phyloP scores from a whole-genome alignment of 2,888 invertebrate species.

The Pherbina coryleti region DNA sequence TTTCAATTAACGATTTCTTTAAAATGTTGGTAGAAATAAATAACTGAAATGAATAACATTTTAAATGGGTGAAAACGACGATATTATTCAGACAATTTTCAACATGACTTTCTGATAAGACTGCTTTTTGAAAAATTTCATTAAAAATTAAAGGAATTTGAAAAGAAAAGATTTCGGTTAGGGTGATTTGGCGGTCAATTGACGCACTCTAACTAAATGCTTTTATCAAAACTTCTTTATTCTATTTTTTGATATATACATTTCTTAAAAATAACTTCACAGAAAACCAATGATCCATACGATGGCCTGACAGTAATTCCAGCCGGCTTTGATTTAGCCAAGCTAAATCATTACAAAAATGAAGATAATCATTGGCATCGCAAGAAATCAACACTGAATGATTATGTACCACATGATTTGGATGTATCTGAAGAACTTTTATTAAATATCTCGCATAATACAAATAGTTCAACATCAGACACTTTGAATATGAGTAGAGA shows the following conservation, averaged over 20 bases:
- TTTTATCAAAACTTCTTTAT: no score
- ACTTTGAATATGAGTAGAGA: background rate
- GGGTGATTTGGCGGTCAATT: no score
- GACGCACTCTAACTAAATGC: no score
- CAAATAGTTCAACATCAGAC: background rate
- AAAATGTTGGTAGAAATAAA: no score
- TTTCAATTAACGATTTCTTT: no score
- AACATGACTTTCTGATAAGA: no score
- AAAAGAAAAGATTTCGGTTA: no score
- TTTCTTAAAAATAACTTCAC: background rate
- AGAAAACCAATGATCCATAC: conserved; percentile 37
- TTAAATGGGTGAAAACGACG: no score
- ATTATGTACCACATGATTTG: conserved; percentile 46
- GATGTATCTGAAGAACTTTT: conserved; percentile 29
- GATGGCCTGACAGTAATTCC: conserved; percentile 52
- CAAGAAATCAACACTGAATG: conserved; percentile 52
- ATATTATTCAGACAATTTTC: no score
- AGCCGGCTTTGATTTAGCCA: conserved; percentile 55
- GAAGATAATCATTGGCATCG: conserved; percentile 57
- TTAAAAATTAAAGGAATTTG: no score
- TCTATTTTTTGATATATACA: background rate
- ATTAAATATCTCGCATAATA: conserved; percentile 1
- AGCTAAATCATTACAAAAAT: conserved; percentile 48
- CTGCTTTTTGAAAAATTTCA: no score
- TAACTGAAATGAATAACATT: no score